Conservation (phyloP, 1,140 invertebrate species). For the Procambarus virginalis region DNA sequence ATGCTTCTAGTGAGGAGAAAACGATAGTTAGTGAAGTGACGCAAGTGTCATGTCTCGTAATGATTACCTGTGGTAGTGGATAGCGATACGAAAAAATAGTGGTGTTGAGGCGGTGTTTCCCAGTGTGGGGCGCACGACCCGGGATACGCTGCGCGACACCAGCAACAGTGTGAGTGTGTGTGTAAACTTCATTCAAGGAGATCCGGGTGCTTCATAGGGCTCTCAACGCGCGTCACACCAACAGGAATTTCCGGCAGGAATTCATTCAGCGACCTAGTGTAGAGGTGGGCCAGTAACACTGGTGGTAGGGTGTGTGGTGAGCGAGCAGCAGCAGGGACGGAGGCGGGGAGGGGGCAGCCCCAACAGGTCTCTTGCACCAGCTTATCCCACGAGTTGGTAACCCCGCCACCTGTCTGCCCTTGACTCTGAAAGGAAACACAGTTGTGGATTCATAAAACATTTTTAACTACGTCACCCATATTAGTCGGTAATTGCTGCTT, state of each 20-base stretch:
- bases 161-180: neutral
- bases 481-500: too few relatives aligned
- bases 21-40: neutral
- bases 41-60: neutral
- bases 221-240: neutral
- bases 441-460: conserved; percentile 3
- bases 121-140: neutral
- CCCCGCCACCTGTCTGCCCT: conserved; percentile 47
- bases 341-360: conserved; percentile 9
- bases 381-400: conserved; percentile 48
- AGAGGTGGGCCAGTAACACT: neutral
- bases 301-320: neutral
- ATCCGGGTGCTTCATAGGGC: neutral
- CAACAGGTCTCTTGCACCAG: neutral
- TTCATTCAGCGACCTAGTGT: neutral
- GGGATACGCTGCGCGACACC: neutral
- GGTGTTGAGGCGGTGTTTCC: neutral
- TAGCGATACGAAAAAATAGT: neutral
- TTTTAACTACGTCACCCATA: neutral
- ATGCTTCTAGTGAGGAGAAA: neutral
- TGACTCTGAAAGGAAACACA: conserved; percentile 30
- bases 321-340: neutral
- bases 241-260: conserved; percentile 18
- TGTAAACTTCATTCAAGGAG: conserved; percentile 7
- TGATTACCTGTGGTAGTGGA: neutral